Base-by-base conservation (phyloP, 2,888 invertebrate genomes). In the Hemaris fuciformis region DNA sequence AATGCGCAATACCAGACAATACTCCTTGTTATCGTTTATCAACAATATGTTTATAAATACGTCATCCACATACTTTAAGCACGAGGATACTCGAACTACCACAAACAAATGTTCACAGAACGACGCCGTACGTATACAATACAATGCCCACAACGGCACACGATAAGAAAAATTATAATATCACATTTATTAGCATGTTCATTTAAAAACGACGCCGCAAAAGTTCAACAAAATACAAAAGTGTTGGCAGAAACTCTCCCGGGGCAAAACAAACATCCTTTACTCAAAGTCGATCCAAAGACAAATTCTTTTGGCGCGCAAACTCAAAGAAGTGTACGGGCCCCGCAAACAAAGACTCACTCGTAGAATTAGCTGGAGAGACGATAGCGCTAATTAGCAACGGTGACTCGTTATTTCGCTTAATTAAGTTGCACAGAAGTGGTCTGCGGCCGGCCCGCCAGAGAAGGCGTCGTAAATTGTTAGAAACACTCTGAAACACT, bases 381-480 rank as follows among this genome's bases (percentile, higher is more conserved):
- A 82, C 89, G 85, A 91, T 91, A 87, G 87, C 84, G 79, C 91
- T 91, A 92, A 92, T 92, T 92, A 92, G 91, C 85, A 84, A 86
- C 89, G 86, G 88, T 88, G 85, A 87, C 88, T 89, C 90, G 88
- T 91, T 90, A 91, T 91, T 91, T 91, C 86, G 90, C 92, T 91
- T 91, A 92, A 92, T 92, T 92, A 92, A 91, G 91, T 90, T 81
- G 87, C 81, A 83, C 89, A 88, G 85, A 89, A 92, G 91, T 91
- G 91, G 91, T 91, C 91, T 91, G 87, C 84, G 88, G 87, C 87
- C 85, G 88, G 88, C 85, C 88, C 84, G 85, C 77, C 79, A 79
- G 81, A 79, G 80, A 88, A 89, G 89, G 88, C 85, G 89, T 79
- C 79, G 85, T 85, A 89, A 90, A 89, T 88, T 89, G 90, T 91